Conservation (phyloP, 2,113 vertebrate genomes). For the Scophthalmus maximus region DNA sequence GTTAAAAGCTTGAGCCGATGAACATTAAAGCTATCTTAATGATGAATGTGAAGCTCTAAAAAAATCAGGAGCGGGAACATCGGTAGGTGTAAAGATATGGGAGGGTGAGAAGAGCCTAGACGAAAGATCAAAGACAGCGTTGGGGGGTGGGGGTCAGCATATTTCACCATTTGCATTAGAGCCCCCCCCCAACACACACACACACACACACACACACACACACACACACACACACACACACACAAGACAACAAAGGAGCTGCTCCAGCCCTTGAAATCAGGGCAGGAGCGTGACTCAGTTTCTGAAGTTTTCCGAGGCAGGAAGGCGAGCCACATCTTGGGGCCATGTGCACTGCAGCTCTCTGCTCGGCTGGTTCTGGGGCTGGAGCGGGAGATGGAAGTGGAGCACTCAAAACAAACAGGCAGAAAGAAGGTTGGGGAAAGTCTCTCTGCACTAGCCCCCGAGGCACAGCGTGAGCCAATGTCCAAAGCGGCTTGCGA, state of each 20-base stretch:
- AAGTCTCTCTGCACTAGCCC: slow-evolving; percentile 46
- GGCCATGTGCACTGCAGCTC: slow-evolving; percentile 60
- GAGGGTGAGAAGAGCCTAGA: slow-evolving; percentile 2
- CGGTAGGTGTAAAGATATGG: neutral
- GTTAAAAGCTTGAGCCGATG: slow-evolving; percentile 57
- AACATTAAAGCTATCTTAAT: slow-evolving; percentile 27
- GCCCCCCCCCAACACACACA: neutral
- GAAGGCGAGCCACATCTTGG: slow-evolving; percentile 68
- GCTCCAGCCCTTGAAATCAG: slow-evolving; percentile 62
- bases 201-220: neutral
- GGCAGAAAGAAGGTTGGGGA: slow-evolving; percentile 29
- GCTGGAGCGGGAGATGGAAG: slow-evolving; percentile 32
- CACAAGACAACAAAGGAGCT: slow-evolving; percentile 54
- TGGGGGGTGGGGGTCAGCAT: slow-evolving; percentile 26
- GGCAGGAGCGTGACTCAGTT: slow-evolving; percentile 46
- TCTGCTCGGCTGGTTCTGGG: slow-evolving; percentile 36
- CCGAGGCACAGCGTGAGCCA: slow-evolving; percentile 55
- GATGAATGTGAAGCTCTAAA: slow-evolving; percentile 42
- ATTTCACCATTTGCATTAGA: slow-evolving; percentile 61
- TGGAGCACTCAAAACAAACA: slow-evolving; percentile 62
- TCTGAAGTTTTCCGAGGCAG: slow-evolving; percentile 57
- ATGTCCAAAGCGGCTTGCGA: slow-evolving; percentile 15
- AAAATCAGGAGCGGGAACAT: slow-evolving; percentile 3
- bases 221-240: slow-evolving; percentile 12
- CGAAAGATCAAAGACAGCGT: slow-evolving; percentile 44